Base-by-base conservation (phyloP, 2,113 vertebrate species). In the Hyla sarda region DNA sequence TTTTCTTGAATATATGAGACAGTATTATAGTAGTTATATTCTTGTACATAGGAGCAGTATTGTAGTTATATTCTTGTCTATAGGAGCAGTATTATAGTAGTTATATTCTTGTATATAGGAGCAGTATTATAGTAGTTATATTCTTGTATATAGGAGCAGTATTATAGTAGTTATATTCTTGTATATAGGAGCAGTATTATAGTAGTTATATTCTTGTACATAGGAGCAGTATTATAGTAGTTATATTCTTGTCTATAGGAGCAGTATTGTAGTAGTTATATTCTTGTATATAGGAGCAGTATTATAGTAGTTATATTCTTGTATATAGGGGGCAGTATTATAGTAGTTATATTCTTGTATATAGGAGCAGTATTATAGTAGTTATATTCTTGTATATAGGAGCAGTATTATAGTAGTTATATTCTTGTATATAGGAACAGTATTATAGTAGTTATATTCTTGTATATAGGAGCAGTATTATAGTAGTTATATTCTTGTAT, bases 241-340 rank as follows among this genome's bases (percentile, higher is more conserved):
- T 67, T 67, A 17, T 67, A 67, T 67, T 67, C 62, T 67, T 67
- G 62, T 67, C 32, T 13, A 67, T 67, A 34, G 62, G 62, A 16
- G 60, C 60, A 65, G 60, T 65, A 65, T 65, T 65, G 30, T 62
- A 62, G 58, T 62, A 62, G 58, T 62, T 62, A 62, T 62, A 62
- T 62, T 58, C 58, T 62, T 62, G 58, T 62, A 62, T 21, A 62
- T 62, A 62, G 58, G n/a, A 13, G 58, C 25, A 65, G 25, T 62
- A 62, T 62, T 62, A 62, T 62, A 62, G 58, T 62, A 62, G 58
- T 62, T 62, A 62, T 62, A 25, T 62, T 62, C 58, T 62, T 62
- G 58, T 62, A 62, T 21, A 62, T 62, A 62, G 9, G n/a, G 11
- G 58, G 6, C 12, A n/a, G 12, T 62, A 62, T 62, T 28, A 62